A percentile compares a stretch with the other conserved stretches of the same genome.
Evolutionary conservation across 2,797 vertebrate genomes (phyloP).

Genomic region (Mormyrops boulengeri): DNA sequence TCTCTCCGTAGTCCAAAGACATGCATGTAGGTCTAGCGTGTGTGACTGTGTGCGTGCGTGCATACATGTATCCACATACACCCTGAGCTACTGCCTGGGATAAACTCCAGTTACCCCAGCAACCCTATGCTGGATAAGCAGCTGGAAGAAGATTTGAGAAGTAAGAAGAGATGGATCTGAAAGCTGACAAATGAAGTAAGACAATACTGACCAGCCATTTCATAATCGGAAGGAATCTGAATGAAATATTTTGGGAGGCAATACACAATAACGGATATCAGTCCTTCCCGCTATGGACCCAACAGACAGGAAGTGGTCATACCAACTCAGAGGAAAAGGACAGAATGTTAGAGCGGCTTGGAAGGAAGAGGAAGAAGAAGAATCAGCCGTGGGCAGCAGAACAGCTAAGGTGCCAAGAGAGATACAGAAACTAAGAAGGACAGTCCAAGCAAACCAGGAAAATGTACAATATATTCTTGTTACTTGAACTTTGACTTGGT

Average conservation of each 20-base stretch:
- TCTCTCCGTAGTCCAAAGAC: background rate
- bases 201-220: background rate
- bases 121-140: background rate
- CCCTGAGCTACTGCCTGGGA: background rate
- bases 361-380: conserved; percentile 19
- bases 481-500: conserved; percentile 68
- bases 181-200: background rate
- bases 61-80: background rate
- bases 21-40: background rate
- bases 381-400: background rate
- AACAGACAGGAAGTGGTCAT: background rate
- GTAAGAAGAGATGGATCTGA: background rate
- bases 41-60: background rate
- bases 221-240: background rate
- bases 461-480: conserved; percentile 29
- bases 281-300: background rate
- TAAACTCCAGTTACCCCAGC: background rate
- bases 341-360: background rate
- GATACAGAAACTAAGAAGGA: conserved; percentile 23
- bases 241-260: background rate
- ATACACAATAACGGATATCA: background rate
- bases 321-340: background rate
- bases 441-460: conserved; percentile 31
- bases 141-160: background rate
- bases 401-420: conserved; percentile 7